Base-by-base conservation (phyloP, 2,888 invertebrate species). In the Xylota segnis region DNA sequence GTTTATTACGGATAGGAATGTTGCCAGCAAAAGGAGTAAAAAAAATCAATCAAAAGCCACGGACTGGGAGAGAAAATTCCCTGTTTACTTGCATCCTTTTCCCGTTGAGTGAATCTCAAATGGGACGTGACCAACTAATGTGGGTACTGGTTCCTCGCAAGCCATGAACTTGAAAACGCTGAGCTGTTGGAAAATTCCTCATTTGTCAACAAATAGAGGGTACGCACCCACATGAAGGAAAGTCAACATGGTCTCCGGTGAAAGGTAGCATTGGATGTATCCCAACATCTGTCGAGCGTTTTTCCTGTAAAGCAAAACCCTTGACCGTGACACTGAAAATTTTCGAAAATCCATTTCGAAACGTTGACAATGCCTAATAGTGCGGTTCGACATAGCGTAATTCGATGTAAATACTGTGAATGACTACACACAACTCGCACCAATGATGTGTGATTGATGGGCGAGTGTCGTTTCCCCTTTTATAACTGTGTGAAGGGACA, bases 311-410 rank as follows among this genome's bases (percentile, higher is more conserved):
- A 40, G 5, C 65, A 37, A 50, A 66, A 63, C 65, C 65, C 47
- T 61, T 83, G 79, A 78, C 74, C 79, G 56, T 83, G 61, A 52
- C 79, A 63, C 63, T 78, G 78, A 74, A 83, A 68, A 72, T 50
- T 63, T n/a, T 32, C 4, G 14, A 18, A 58, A 71, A 65, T 50
- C 43, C 59, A 68, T 76, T 66, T 4, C 9, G 32, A 7, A 50
- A 47, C 18, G 58, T 43, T 43, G 61, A 59, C 59, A 52, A 12
- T 58, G 65, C 27, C 27, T 37, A 66, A 75, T 65, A 58, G 65
- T 47, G 75, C 65, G 56, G 47, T 56, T 56, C 65, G 14, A 75
- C 56, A 18, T 63, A n/a, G n/a, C 18, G 32, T 56, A 45, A 45
- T 18, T 29, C 45, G 47, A 34, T 45, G 45, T 45, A 23, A 47